Base-by-base conservation (phyloP, 2,113 vertebrate genomes). In the Terrapene triunguis region DNA sequence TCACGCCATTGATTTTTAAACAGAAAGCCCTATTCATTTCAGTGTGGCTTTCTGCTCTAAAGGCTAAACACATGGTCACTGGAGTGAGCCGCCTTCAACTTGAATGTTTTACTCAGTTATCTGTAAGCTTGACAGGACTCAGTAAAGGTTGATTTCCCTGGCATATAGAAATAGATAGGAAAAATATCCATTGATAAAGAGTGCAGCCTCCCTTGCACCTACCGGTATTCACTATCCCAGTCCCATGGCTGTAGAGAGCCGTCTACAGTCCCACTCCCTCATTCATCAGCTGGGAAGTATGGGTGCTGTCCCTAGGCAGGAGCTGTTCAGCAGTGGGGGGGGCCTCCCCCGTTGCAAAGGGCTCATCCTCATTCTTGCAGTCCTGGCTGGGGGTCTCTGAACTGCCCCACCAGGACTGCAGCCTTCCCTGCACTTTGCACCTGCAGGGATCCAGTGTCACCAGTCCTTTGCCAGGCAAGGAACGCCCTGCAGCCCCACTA, bases 1-100 rank as follows among this genome's bases (percentile, higher is more conserved):
- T 80, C 44, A 92, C 93, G 3, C 1, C 22, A 94, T 89, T 86
- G 92, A 93, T 96, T 96, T 96, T 95, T 86, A 89, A 89, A 83
- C 80, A 96, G 62, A 89, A 90, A 94, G 2, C 10, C 42, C 74
- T 44, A 29, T 25, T 76, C 38, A 76, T 76, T 76, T 29, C 24
- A 47, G 12, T 16, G 74, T 44, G 74, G 74, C 22, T 44, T 78
- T 47, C 24, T 78, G 42, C 5, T 76, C 65, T 76, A 47, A 25
- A 47, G 6, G 10, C 12, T 78, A 47, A 44, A 29, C 74, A 47
- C 25, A 47, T 44, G 42, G 6, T 44, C 22, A 78, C 13, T 47
- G 74, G 27, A 47, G 42, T 44, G 24, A 27, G 74, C 13, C 12
- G 3, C 16, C 25, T 78, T 47, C 24, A 47, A 78, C 42, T 29